These are phyloP conservation scores for Pithys albifrons DNA, from an alignment of 2,113 vertebrate genomes.

Conservation along the genomic window DNA sequence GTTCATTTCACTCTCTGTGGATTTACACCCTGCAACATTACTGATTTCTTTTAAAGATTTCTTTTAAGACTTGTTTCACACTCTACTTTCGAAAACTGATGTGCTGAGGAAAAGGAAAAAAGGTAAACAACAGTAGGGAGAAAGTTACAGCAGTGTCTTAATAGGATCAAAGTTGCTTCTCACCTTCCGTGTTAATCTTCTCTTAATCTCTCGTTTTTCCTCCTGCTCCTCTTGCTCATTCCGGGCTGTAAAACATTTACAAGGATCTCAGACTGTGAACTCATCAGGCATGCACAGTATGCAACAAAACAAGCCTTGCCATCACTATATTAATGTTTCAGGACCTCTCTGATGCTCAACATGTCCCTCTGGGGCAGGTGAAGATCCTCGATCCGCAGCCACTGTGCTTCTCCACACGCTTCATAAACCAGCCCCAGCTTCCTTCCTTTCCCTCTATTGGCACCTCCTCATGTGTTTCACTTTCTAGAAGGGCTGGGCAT, in stretches of 20 bases:
- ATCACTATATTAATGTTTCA: constrained; percentile 12
- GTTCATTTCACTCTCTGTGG: not conserved
- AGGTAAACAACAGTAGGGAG: not conserved
- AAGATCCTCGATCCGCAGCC: not conserved
- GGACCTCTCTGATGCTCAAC: not conserved
- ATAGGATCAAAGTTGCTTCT: constrained; percentile 42
- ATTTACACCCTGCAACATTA: not conserved
- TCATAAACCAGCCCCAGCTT: not conserved
- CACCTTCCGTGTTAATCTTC: constrained; percentile 94
- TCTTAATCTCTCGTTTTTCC: constrained; percentile 97
- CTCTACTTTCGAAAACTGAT: not conserved
- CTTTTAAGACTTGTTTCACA: not conserved
- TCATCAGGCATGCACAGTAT: not conserved
- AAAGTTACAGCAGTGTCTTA: not conserved
- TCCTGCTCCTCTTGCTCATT: constrained; percentile 98
- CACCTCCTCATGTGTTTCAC: not conserved
- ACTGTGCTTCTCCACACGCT: not conserved
- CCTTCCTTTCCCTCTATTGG: not conserved
- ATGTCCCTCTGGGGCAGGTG: not conserved
- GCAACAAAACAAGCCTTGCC: constrained; percentile 10
- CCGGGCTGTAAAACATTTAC: constrained; percentile 83
- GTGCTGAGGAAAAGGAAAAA: not conserved
- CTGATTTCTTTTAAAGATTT: not conserved
- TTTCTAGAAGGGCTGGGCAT: not conserved
- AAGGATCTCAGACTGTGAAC: constrained; percentile 23